Base-by-base conservation (phyloP, 2,797 vertebrate genomes). In the Merluccius polli region DNA sequence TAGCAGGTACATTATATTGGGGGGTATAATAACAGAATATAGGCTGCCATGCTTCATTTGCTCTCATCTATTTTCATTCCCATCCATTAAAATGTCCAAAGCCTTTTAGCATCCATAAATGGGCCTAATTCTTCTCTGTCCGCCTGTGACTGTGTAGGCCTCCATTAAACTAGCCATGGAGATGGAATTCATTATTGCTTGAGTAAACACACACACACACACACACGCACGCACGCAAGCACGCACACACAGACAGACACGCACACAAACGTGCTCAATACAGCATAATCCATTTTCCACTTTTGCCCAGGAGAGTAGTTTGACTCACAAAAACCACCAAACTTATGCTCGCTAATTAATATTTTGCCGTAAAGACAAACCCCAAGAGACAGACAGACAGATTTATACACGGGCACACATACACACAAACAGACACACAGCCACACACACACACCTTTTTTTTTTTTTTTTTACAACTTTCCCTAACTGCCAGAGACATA, bases 71-170 rank as follows among this genome's bases (percentile, higher is more conserved):
- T 88, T 89, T 87, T 81, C 80, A 86, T 86, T 82, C 77, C 74
- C 73, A 84, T 83, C 81, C 82, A 86, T 90, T 88, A 87, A 89
- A 85, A 82, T 79, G 82, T 86, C 87, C 79, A 87, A 88, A 86
- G 44, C 85, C 82, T 90, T 89, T 89, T 87, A 90, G 86, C 86
- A 87, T 89, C 85, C 85, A 86, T 82, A 88, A 87, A 89, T 85
- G 80, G 74, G 84, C 81, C 84, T 84, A 84, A 90, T 90, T 89
- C 79, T 65, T 90, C 84, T 85, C 81, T 84, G 83, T 85, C 82
- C 85, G 83, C 33, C 81, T 82, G 72, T 71, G 80, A 88, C 80
- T 87, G 82, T 84, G 86, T 69, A 69, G 78, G 67, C 81, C 83
- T 78, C 78, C 79, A 85, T 89, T 87, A 88, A 91, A 90, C 77